Evolutionary conservation across 2,113 vertebrate species (phyloP), one percentile per base, ranked within the genome.

Genomic region (Semnornis frantzii): DNA sequence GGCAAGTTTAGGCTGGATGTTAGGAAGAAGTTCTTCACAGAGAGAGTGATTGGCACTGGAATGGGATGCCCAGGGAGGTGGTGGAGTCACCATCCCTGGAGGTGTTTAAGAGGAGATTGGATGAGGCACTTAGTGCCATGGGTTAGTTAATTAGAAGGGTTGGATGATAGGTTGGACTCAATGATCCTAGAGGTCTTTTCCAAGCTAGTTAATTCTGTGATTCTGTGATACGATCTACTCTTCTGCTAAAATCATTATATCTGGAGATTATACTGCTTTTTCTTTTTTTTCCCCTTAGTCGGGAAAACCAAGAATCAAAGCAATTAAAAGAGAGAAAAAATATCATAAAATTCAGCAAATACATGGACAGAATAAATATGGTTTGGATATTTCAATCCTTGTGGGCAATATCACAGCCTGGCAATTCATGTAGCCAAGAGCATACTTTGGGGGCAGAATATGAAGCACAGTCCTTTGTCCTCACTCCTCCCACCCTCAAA

Each of bases 391-490:
- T 85, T 88, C 74, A 72, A 1, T 48, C 58, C 77, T 59, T 3
- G 5, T 62, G 11, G 21, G 25, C 20, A 76, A 30, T 20, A 25
- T 50, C 1, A 0, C 50, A 66, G 28, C 28, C 16, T 77, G 9
- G 19, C 0, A 0, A 89, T 66, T 87, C 28, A 58, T 13, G 17
- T 4, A 58, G 31, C 24, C 27, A 54, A 42, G 44, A 76, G 14
- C 24, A 39, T 14, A 37, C 27, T 85, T 48, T 10, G 24, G 21
- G 21, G 33, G 15, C 37, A 71, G 23, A 74, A 66, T 4, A 57
- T 59, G 27, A 21, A 84, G 25, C 28, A 65, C 2, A 2, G 60
- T 37, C 24, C 9, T 52, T 59, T 65, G 46, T 66, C 34, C 75
- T 71, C 23, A n/a, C 8, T 70, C 23, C 18, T 86, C 44, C 27